Base-by-base conservation (phyloP, 2,113 vertebrate genomes). In the Ptyas mucosa region DNA sequence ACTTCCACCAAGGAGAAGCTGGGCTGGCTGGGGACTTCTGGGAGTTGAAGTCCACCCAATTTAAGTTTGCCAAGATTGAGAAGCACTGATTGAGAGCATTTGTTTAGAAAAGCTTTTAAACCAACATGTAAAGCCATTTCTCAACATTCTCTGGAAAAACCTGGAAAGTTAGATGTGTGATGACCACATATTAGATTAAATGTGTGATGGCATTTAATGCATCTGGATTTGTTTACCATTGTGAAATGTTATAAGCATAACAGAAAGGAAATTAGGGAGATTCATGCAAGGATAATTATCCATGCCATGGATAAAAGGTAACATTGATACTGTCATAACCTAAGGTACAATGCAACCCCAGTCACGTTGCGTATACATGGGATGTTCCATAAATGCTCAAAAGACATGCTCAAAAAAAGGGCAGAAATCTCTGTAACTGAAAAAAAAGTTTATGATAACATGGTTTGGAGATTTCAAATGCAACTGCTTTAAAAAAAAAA, bases 111-210 rank as follows among this genome's bases (percentile, higher is more conserved):
- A 46, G 43, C 75, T 90, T 94, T 29, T 85, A 81, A 26, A 90
- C 34, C 55, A 89, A 14, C 18, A 21, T 58, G 29, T 75, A 49
- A 5, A 52, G 93, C 23, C 23, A 18, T 91, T 20, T 91, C 49
- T 88, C 55, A 0, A 81, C 0, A 7, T 64, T 91, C 92, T 54
- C 87, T 53, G 92, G 93, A 94, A 94, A 46, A 93, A 46, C 90
- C 0, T 94, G 89, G 90, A 87, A 86, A 55, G 46, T 0, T 0
- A 0, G 2, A 92, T 87, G 6, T 0, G 14, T 6, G 21, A 24
- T 49, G 58, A 51, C 8, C 88, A 46, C 21, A 34, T 57, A 29
- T 61, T 46, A 61, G 54, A 61, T 89, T 57, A 55, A 89, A 58
- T 89, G 10, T 58, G 88, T 46, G 88, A 26, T 46, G 10, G 9